Percentiles rank a stretch among this genome's conserved stretches.
Conservation (phyloP, 2,888 invertebrate species). For the Gymnosoma rotundatum region DNA sequence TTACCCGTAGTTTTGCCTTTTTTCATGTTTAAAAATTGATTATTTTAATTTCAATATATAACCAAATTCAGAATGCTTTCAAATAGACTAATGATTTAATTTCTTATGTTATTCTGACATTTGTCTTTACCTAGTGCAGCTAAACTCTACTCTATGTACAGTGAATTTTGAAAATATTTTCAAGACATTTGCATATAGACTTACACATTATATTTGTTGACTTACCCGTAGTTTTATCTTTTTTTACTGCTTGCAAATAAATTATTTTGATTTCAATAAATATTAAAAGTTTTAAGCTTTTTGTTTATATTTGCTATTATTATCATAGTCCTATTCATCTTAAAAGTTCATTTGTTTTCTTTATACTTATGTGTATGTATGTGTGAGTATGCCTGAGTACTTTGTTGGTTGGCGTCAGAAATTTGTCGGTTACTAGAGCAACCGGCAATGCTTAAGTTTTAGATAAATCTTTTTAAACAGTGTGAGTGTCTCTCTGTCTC, state of each 20-base stretch:
- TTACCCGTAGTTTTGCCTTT: too few species aligned
- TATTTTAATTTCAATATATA: too few species aligned
- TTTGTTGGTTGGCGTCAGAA: conserved; percentile 55
- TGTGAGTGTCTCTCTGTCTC: neutral
- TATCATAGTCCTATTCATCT: neutral
- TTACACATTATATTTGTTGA: too few species aligned
- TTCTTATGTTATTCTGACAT: too few species aligned
- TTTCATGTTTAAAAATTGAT: too few species aligned
- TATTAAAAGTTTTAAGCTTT: neutral
- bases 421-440: conserved; percentile 67
- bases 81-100: too few species aligned
- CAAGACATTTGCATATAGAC: too few species aligned
- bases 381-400: neutral
- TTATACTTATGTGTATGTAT: neutral
- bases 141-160: too few species aligned
- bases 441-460: conserved; percentile 50
- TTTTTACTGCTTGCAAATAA: neutral
- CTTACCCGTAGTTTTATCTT: too few species aligned
- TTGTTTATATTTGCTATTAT: neutral
- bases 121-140: too few species aligned
- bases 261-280: neutral
- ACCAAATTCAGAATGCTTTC: too few species aligned
- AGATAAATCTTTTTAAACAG: conserved; percentile 55
- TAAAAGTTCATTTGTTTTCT: conserved; percentile 14
- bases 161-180: too few species aligned